Evolutionary conservation across 2,113 vertebrate genomes (phyloP).

Genomic region (Microtus ochrogaster): DNA sequence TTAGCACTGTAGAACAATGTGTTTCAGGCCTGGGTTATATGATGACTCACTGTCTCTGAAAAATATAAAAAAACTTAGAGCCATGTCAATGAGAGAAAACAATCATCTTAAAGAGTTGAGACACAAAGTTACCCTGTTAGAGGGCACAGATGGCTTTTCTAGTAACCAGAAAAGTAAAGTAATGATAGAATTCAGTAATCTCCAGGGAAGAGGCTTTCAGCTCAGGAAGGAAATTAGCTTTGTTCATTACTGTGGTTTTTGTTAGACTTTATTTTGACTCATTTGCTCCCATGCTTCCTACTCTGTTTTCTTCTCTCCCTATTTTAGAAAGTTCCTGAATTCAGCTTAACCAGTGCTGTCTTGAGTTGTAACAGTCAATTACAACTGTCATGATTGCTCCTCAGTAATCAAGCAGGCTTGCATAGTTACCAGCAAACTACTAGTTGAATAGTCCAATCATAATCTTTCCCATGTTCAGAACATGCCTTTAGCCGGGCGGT

Average conservation of each 20-base stretch:
- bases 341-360: neutral
- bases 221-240: neutral
- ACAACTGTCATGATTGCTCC: too few relatives aligned
- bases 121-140: neutral
- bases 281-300: neutral
- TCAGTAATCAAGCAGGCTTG: neutral
- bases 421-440: neutral
- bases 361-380: neutral
- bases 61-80: neutral
- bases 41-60: neutral
- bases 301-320: neutral
- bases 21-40: too few relatives aligned
- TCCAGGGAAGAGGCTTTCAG: neutral
- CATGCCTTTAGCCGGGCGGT: too few relatives aligned
- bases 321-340: neutral
- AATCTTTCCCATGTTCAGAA: neutral
- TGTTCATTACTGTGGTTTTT: neutral
- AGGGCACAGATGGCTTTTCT: neutral
- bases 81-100: neutral
- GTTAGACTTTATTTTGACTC: conserved; percentile 8
- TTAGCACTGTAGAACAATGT: too few relatives aligned
- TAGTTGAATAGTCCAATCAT: neutral
- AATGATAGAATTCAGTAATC: neutral
- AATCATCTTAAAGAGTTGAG: neutral
- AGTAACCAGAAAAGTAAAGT: neutral